Percentiles rank a stretch among this genome's conserved stretches.
These are phyloP conservation scores for Mystacornis crossleyi DNA, from an alignment of 2,113 vertebrate genomes.

Conservation along the genomic window DNA sequence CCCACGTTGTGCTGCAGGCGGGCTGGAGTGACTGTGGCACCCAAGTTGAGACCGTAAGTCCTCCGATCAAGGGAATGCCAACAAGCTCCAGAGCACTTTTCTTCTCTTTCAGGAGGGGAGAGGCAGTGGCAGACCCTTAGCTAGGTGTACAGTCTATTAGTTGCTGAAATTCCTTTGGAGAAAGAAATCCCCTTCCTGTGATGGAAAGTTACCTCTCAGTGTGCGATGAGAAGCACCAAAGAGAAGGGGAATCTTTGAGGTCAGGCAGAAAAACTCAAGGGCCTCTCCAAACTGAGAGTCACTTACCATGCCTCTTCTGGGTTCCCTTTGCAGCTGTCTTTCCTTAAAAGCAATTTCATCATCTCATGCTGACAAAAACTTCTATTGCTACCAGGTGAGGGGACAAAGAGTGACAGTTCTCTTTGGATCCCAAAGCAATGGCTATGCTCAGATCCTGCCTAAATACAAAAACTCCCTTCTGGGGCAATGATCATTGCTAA, in stretches of 20 bases:
- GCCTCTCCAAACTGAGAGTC: neutral
- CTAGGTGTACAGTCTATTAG: neutral
- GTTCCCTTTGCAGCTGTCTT: neutral
- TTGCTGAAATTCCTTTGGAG: neutral
- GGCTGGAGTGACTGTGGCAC: conserved; percentile 82
- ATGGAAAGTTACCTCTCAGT: neutral
- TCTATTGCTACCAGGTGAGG: neutral
- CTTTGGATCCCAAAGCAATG: neutral
- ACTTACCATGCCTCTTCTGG: neutral
- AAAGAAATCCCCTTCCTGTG: neutral
- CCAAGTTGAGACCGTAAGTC: conserved; percentile 74
- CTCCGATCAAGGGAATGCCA: neutral
- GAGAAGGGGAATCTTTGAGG: neutral
- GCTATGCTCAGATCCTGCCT: neutral
- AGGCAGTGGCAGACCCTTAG: neutral
- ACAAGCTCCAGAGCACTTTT: neutral
- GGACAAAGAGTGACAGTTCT: neutral
- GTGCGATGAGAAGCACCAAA: neutral
- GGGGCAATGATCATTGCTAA: neutral
- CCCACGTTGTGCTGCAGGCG: conserved; percentile 75
- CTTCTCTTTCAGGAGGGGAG: neutral
- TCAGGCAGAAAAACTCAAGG: neutral
- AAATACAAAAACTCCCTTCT: neutral
- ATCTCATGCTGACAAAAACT: neutral
- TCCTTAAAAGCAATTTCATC: neutral